A percentile compares a stretch with the other conserved stretches of the same genome.
These are phyloP conservation scores for Latheticus oryzae DNA, from an alignment of 2,888 invertebrate species.

Conservation along the genomic window DNA sequence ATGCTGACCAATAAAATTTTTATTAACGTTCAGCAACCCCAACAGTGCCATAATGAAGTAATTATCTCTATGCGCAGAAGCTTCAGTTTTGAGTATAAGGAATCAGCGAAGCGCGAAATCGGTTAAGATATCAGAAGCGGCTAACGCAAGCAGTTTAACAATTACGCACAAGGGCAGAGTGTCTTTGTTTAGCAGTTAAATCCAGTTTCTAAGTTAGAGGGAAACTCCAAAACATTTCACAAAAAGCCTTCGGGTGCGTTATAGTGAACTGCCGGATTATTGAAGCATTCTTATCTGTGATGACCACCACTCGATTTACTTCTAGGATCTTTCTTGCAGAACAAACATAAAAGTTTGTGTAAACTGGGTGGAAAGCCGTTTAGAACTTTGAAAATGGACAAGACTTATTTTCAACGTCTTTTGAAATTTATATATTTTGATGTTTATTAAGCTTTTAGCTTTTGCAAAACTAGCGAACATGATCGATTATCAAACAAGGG, in stretches of 20 bases:
- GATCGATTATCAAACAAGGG: slow-evolving; percentile 17
- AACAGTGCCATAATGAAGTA: slow-evolving; percentile 41
- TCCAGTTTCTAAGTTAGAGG: slow-evolving; percentile 44
- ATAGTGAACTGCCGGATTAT: slow-evolving; percentile 44
- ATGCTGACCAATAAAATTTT: slow-evolving; percentile 33
- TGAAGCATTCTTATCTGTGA: slow-evolving; percentile 49
- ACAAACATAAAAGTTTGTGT: slow-evolving; percentile 50
- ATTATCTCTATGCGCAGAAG: slow-evolving; percentile 38
- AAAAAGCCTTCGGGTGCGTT: slow-evolving; percentile 44
- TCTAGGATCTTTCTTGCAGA: slow-evolving; percentile 33
- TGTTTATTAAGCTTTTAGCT: slow-evolving; percentile 9
- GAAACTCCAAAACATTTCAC: slow-evolving; percentile 40
- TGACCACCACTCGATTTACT: slow-evolving; percentile 48
- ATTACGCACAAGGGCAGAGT: slow-evolving; percentile 49
- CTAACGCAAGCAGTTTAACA: slow-evolving; percentile 56
- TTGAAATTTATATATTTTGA: slow-evolving; percentile 34
- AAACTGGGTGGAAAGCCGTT: slow-evolving; percentile 49
- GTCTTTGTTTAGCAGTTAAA: slow-evolving; percentile 52
- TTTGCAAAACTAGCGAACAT: slow-evolving; percentile 13
- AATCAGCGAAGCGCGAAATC: slow-evolving; percentile 52
- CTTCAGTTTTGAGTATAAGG: slow-evolving; percentile 43
- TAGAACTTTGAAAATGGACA: slow-evolving; percentile 45
- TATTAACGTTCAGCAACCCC: slow-evolving; percentile 31
- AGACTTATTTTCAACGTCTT: slow-evolving; percentile 26
- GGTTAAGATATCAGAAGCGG: slow-evolving; percentile 53